Conservation (phyloP, 2,797 vertebrate species). For the Mormyrops attenuatus region DNA sequence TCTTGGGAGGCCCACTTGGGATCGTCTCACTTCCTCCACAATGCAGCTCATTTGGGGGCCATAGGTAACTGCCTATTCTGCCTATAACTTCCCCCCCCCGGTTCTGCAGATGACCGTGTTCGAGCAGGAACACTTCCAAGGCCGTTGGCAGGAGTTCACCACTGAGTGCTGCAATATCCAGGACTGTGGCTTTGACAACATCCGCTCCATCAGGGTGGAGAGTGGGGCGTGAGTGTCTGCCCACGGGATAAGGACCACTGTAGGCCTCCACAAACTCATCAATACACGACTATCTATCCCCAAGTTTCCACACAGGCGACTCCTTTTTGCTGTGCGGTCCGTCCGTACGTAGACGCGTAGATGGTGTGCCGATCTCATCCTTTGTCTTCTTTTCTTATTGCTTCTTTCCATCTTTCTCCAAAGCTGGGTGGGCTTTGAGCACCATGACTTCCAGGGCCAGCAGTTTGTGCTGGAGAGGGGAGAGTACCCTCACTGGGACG, state of each 20-base stretch:
- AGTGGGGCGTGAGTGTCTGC: conserved; percentile 67
- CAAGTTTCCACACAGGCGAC: not conserved
- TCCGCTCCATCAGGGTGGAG: conserved; percentile 73
- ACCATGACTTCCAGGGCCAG: conserved; percentile 76
- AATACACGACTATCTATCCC: not conserved
- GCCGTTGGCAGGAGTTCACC: conserved; percentile 72
- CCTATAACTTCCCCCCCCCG: not conserved
- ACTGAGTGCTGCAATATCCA: conserved; percentile 71
- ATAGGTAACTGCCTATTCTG: not conserved
- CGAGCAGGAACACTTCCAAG: conserved; percentile 77
- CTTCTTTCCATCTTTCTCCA: not conserved
- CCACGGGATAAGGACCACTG: not conserved
- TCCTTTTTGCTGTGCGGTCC: not conserved
- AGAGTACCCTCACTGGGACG: conserved; percentile 74
- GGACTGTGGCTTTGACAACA: conserved; percentile 70
- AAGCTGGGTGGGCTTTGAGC: conserved; percentile 75
- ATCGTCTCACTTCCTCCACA: not conserved
- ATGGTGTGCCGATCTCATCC: not conserved
- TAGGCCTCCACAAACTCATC: not conserved
- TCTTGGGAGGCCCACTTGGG: not conserved
- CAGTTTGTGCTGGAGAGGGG: conserved; percentile 76
- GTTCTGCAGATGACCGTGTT: conserved; percentile 65
- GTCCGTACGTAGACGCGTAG: not conserved
- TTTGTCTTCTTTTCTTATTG: not conserved
- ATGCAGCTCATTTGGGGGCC: not conserved